Evolutionary conservation across 2,888 invertebrate species (phyloP).

Genomic region (Limenitis camilla): DNA sequence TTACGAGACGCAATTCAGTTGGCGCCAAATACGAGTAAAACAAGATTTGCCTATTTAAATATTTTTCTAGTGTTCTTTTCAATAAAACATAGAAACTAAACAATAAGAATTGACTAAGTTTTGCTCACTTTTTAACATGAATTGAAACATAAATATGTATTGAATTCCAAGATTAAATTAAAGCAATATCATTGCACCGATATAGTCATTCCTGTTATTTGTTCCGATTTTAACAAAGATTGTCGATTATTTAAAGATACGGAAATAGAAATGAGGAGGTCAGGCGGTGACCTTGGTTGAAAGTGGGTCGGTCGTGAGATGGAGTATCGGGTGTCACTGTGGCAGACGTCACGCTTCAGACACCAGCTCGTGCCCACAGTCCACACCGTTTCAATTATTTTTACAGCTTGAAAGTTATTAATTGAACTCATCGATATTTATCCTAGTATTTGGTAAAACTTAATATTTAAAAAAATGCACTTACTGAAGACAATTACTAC

Average conservation of each 20-base stretch:
- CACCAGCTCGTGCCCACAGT: conserved; percentile 33
- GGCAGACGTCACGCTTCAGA: conserved; percentile 69
- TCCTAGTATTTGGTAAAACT: not conserved
- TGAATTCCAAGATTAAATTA: too few species aligned
- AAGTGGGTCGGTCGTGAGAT: conserved; percentile 73
- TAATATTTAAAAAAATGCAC: too few species aligned
- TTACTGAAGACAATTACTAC: too few species aligned
- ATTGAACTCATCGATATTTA: not conserved
- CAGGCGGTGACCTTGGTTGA: conserved; percentile 65
- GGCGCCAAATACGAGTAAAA: conserved; percentile 1
- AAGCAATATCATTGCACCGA: conserved; percentile 6
- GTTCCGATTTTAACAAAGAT: not conserved
- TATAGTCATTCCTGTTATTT: conserved; percentile 11
- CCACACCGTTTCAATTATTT: not conserved
- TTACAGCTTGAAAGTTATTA: not conserved
- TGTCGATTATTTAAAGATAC: conserved; percentile 23
- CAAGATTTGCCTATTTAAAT: not conserved
- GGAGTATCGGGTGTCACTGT: conserved; percentile 64
- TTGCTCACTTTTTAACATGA: conserved; percentile 2
- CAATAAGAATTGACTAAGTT: too few species aligned
- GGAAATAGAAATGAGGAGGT: conserved; percentile 59
- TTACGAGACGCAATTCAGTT: conserved; percentile 1
- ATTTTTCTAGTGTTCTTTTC: conserved; percentile 3
- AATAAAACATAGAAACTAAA: too few species aligned
- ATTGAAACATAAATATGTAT: not conserved